These are phyloP conservation scores for Pimpla rufipes DNA, from an alignment of 2,888 invertebrate species.

Conservation along the genomic window DNA sequence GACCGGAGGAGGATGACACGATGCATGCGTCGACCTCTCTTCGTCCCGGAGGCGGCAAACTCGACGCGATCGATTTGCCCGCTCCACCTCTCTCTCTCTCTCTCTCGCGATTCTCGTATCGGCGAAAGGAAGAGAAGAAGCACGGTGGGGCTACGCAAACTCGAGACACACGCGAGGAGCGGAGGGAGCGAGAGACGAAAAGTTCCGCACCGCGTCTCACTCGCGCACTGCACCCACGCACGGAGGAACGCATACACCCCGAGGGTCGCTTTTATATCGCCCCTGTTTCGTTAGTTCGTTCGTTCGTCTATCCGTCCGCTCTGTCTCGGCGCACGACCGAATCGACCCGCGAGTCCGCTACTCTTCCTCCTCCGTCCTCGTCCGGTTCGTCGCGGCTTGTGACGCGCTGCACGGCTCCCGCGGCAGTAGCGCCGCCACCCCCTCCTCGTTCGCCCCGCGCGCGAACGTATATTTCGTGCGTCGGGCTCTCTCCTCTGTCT, in stretches of 20 bases:
- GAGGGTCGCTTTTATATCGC: not conserved
- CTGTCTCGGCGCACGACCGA: conserved; percentile 41
- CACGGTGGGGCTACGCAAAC: conserved; percentile 61
- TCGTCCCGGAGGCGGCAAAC: conserved; percentile 55
- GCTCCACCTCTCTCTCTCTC: conserved; percentile 49
- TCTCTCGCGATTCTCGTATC: conserved; percentile 61
- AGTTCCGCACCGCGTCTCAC: not conserved
- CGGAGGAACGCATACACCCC: not conserved
- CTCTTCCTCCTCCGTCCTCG: conserved; percentile 32
- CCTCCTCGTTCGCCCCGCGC: conserved; percentile 32
- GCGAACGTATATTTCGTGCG: not conserved
- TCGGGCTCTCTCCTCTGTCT: not conserved
- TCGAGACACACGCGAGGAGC: conserved; percentile 28
- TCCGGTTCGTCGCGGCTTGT: conserved; percentile 25
- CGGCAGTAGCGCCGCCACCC: conserved; percentile 31
- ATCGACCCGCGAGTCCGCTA: conserved; percentile 60
- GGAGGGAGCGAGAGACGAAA: not conserved
- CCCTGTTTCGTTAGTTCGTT: conserved; percentile 14
- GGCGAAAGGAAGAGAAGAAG: conserved; percentile 35
- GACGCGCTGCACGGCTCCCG: conserved; percentile 43
- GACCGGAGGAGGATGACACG: conserved; percentile 8
- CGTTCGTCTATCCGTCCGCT: conserved; percentile 23
- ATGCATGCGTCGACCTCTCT: conserved; percentile 49
- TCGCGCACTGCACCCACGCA: conserved; percentile 20
- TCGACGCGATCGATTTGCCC: conserved; percentile 62